Conservation (phyloP, 2,113 vertebrate genomes). For the Alaudala cheleensis region DNA sequence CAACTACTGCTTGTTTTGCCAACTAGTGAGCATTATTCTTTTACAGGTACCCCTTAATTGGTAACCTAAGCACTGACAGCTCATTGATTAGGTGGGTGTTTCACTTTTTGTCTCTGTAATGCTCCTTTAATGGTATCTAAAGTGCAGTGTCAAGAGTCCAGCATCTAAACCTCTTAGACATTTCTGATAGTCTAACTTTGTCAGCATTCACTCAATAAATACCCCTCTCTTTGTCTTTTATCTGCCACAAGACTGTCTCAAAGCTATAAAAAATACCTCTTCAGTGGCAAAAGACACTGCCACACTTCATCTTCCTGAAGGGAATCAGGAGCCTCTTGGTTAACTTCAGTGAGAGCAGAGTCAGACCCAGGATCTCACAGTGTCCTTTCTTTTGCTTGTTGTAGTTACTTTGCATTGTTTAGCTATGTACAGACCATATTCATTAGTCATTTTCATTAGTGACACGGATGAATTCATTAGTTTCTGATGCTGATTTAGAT, state of each 20-base stretch:
- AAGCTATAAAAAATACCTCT: background rate
- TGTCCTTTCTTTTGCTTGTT: background rate
- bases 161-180: background rate
- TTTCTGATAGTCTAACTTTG: background rate
- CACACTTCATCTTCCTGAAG: background rate
- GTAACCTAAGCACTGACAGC: background rate
- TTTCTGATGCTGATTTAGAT: conserved; percentile 47
- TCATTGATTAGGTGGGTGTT: background rate
- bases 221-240: background rate
- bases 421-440: background rate
- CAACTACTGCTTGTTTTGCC: background rate
- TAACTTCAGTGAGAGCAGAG: background rate
- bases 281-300: background rate
- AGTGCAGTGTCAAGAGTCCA: background rate
- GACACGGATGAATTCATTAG: conserved; percentile 44
- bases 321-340: background rate
- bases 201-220: background rate
- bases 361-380: background rate
- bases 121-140: background rate
- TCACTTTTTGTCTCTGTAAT: background rate
- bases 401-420: conserved; percentile 20
- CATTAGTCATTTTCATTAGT: conserved; percentile 51
- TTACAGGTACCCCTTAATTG: background rate
- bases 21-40: background rate
- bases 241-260: background rate